A percentile compares a stretch with the other conserved stretches of the same genome.
phyloP scores from a whole-genome alignment of 2,113 vertebrate species.

The Nyctereutes procyonoides region DNA sequence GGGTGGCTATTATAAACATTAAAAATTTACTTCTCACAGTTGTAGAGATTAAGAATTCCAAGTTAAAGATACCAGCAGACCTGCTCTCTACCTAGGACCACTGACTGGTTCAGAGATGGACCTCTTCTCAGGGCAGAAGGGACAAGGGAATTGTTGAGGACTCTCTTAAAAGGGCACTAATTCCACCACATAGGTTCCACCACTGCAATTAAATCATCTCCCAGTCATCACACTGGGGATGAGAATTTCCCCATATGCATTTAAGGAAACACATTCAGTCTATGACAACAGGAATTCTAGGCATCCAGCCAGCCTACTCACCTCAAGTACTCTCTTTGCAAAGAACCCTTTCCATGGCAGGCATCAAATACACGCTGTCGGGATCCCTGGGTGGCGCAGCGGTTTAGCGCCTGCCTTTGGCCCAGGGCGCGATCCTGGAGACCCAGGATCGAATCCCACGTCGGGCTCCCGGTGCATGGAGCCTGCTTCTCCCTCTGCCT shows the following conservation, averaged over 20 bases:
- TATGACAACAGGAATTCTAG: background rate
- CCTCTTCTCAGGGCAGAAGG: background rate
- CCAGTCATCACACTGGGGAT: accelerated
- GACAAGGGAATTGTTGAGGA: background rate
- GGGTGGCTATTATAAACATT: background rate
- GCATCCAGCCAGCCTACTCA: background rate
- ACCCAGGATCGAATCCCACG: too few species aligned
- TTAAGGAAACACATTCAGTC: background rate
- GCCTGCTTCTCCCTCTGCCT: too few species aligned
- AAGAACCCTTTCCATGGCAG: too few species aligned
- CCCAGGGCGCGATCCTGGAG: too few species aligned
- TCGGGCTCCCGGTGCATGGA: too few species aligned
- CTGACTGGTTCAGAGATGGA: background rate
- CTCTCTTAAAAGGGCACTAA: background rate
- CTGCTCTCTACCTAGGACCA: background rate
- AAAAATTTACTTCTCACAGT: background rate
- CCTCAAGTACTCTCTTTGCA: too few species aligned
- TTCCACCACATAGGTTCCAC: background rate
- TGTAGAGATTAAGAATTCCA: background rate
- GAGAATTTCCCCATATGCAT: background rate
- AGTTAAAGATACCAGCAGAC: background rate
- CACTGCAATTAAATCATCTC: background rate
- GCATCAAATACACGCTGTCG: too few species aligned
- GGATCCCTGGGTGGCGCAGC: too few species aligned
- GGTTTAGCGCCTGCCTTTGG: too few species aligned